phyloP scores from a whole-genome alignment of 1,140 invertebrate genomes.

The Trichomalopsis sarcophagae region DNA sequence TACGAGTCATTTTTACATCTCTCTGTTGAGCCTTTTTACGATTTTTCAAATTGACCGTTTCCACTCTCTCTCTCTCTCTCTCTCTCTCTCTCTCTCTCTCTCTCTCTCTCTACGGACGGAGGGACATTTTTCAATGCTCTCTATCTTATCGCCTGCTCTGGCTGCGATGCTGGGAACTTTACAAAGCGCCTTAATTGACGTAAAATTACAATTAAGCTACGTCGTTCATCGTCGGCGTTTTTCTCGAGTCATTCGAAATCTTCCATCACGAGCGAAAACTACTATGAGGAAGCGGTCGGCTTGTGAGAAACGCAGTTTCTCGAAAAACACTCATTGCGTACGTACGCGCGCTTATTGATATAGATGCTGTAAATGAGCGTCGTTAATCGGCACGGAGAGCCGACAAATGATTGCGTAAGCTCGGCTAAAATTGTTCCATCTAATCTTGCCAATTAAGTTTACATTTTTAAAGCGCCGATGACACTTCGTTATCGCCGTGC shows the following conservation, averaged over 20 bases:
- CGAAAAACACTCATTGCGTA: no score
- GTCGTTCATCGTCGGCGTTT: not conserved
- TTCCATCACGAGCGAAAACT: not conserved
- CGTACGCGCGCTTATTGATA: not conserved
- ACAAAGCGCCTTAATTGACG: not conserved
- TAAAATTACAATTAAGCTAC: not conserved
- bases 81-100: no score
- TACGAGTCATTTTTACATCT: no score
- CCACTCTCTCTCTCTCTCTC: no score
- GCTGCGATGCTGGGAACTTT: not conserved
- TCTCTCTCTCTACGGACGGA: no score
- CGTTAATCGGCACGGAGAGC: not conserved
- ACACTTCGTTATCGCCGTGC: no score
- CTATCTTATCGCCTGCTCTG: no score
- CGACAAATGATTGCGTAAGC: slow-evolving; percentile 28
- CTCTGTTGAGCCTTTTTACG: no score
- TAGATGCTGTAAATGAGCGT: not conserved
- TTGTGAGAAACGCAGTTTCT: not conserved
- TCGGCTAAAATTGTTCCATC: not conserved
- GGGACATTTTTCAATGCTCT: no score
- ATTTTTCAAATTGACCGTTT: no score
- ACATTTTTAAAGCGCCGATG: not conserved
- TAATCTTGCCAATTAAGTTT: slow-evolving; percentile 11
- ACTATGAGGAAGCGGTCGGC: not conserved
- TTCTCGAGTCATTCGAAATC: not conserved